A percentile compares a stretch with the other conserved stretches of the same genome.
phyloP scores from a whole-genome alignment of 1,140 invertebrate species.

The Drosophila pallidifrons region DNA sequence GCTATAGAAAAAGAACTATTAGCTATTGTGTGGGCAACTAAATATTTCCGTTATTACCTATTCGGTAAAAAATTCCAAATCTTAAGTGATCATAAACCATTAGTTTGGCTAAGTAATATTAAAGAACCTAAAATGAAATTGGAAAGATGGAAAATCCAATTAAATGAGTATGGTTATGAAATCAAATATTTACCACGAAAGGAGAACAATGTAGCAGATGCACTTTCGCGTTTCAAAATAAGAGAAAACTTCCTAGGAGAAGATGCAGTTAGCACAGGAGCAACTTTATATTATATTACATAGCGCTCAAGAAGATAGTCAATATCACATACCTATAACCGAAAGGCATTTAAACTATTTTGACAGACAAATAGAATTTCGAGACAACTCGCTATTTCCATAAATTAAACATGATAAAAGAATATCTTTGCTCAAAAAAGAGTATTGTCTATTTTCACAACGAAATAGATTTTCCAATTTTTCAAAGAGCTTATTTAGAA shows the following conservation, averaged over 20 bases:
- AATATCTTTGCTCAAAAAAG: background rate
- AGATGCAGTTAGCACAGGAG: background rate
- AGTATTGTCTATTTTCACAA: background rate
- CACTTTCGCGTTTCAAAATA: background rate
- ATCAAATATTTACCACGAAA: background rate
- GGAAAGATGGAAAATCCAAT: background rate
- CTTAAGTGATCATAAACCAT: too few relatives aligned
- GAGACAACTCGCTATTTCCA: background rate
- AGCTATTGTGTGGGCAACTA: too few relatives aligned
- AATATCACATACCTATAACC: background rate
- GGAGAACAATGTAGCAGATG: background rate
- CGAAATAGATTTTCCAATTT: background rate
- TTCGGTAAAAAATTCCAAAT: too few relatives aligned
- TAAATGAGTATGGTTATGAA: background rate
- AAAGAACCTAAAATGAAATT: too few relatives aligned
- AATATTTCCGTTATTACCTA: too few relatives aligned
- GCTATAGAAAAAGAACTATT: too few relatives aligned
- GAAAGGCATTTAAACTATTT: background rate
- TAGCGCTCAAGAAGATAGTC: background rate
- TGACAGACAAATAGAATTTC: slow-evolving; percentile 1
- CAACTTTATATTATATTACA: background rate
- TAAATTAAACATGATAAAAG: background rate
- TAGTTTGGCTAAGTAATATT: too few relatives aligned
- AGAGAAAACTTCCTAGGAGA: background rate
- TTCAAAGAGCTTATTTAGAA: background rate